These are phyloP conservation scores for Acrocephalus arundinaceus DNA, from an alignment of 2,113 vertebrate genomes.

Conservation along the genomic window DNA sequence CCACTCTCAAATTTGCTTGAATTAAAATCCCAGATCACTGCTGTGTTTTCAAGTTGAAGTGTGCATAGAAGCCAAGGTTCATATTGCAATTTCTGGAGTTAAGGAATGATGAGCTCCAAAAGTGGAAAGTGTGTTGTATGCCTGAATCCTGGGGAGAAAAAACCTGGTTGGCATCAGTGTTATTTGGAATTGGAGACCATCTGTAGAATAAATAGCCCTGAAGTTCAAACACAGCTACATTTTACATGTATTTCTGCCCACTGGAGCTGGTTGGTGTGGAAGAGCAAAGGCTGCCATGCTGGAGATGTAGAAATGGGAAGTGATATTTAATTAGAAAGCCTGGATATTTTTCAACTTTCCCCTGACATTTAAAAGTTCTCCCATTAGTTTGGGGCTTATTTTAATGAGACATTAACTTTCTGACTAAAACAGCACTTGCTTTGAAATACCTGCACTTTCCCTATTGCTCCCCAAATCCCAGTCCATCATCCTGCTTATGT, in stretches of 20 bases:
- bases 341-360: background rate
- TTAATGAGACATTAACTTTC: constrained; percentile 35
- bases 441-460: constrained; percentile 37
- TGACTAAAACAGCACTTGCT: constrained; percentile 29
- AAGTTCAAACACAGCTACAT: background rate
- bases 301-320: background rate
- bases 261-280: background rate
- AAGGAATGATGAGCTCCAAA: constrained; percentile 55
- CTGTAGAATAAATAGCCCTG: constrained; percentile 23
- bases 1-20: constrained; percentile 70
- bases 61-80: constrained; percentile 66
- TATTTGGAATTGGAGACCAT: constrained; percentile 19
- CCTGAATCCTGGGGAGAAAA: constrained; percentile 23
- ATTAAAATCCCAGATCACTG: constrained; percentile 73
- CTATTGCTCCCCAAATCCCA: constrained; percentile 9
- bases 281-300: background rate
- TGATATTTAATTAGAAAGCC: background rate
- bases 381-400: background rate
- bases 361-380: background rate
- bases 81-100: constrained; percentile 68
- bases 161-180: constrained; percentile 43
- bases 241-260: background rate
- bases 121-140: constrained; percentile 33
- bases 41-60: constrained; percentile 68
- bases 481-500: constrained; percentile 31